Evolutionary conservation across 2,113 vertebrate genomes (phyloP).

Genomic region (Brachyhypopomus gauderio): DNA sequence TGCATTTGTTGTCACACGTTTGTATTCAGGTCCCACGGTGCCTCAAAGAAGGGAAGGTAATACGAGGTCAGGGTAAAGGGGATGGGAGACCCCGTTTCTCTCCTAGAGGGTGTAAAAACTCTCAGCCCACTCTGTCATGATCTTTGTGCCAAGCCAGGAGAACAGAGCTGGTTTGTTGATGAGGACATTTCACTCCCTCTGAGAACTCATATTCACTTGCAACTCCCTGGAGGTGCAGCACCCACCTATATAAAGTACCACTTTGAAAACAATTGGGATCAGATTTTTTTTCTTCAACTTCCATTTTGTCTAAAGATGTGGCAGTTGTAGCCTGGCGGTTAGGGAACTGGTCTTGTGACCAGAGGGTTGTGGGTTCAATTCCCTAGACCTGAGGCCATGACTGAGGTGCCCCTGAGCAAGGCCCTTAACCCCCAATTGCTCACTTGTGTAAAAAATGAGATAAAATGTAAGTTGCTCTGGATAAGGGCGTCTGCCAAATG

Average conservation of each 20-base stretch:
- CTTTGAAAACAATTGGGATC: too few species aligned
- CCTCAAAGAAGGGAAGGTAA: constrained; percentile 39
- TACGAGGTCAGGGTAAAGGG: constrained; percentile 28
- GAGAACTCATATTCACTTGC: neutral
- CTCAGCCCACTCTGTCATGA: constrained; percentile 9
- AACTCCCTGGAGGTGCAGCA: neutral
- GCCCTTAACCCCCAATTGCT: too few species aligned
- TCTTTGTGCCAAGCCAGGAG: constrained; percentile 31
- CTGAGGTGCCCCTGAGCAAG: too few species aligned
- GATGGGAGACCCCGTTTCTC: constrained; percentile 36
- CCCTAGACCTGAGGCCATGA: too few species aligned
- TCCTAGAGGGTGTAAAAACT: constrained; percentile 9
- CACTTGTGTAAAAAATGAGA: too few species aligned
- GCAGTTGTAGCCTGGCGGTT: too few species aligned
- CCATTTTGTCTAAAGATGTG: too few species aligned
- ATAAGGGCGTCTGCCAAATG: too few species aligned
- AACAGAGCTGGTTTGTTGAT: constrained; percentile 33
- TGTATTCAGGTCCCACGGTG: constrained; percentile 43
- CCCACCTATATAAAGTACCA: neutral
- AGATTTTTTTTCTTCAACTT: too few species aligned
- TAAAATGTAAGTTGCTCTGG: too few species aligned
- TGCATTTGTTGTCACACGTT: constrained; percentile 39
- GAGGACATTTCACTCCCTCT: neutral
- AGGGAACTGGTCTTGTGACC: too few species aligned
- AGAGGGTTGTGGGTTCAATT: too few species aligned